Base-by-base conservation (phyloP, 2,113 vertebrate genomes). In the Labeo rohita region DNA sequence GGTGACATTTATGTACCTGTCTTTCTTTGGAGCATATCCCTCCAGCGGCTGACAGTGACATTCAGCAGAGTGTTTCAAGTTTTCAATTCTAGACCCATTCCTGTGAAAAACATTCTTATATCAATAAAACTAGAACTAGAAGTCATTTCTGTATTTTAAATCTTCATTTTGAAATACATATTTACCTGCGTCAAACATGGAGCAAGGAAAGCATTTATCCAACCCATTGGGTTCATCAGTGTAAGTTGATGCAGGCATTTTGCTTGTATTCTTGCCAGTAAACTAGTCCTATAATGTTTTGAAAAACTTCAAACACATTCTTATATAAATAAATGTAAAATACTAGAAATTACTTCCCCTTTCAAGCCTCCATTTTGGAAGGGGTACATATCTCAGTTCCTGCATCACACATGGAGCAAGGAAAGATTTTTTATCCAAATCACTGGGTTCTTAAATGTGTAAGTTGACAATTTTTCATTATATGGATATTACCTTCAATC, bases 141-240 rank as follows among this genome's bases (percentile, higher is more conserved):
- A 6, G 3, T 9, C 6, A 9, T 65, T 43, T 43, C 0, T 39
- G 6, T 23, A 77, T 3, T 45, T 74, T 2, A 52, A 59, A 34
- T 18, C 8, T 54, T 61, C 2, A 39, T n/a, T 3, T 49, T 43
- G 39, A 11, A 28, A 7, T 2, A 45, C 2, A 70, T 9, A 81
- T 49, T 82, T 61, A 88, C 85, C 70, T 49, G 59, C 49, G 8
- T 74, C 74, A 90, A 74, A 87, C 9, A 70, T 13, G 34, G 34
- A 45, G 78, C 89, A 88, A 13, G 13, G 15, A 2, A 23, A 18
- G 16, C 89, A 90, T 3, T 54, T 8, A 8, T 15, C 13, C 1
- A 66, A 47, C 0, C 18, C 66, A 65, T 81, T 88, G 50, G 85
- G 87, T 2, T 85, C 34, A 45, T 84, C 59, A 16, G 12, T 66